Conservation (phyloP, 2,888 invertebrate genomes). For the Lasioglossum figueresi region DNA sequence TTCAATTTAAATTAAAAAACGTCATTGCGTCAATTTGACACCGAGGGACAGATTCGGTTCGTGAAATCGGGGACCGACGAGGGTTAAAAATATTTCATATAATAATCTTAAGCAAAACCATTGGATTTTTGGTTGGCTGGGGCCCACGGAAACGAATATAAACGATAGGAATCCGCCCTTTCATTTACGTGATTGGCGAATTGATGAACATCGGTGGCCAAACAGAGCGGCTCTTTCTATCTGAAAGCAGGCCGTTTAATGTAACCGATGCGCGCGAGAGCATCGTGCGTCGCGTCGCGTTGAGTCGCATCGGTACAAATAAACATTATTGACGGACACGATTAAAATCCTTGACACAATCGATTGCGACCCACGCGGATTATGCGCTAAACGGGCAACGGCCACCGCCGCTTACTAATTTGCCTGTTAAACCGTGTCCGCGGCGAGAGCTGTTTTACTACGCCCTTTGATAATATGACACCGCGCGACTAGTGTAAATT, state of each 20-base stretch:
- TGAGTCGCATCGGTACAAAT: conserved; percentile 20
- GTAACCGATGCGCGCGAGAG: conserved; percentile 7
- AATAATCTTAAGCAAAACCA: too few species aligned
- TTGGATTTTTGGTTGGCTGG: neutral
- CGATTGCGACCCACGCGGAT: conserved; percentile 20
- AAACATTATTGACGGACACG: conserved; percentile 20
- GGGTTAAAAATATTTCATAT: too few species aligned
- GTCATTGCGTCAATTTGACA: too few species aligned
- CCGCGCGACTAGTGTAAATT: conserved; percentile 39
- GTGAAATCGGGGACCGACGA: too few species aligned
- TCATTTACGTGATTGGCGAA: conserved; percentile 10
- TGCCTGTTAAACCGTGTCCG: conserved; percentile 31
- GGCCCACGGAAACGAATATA: neutral
- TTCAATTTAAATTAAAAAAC: too few species aligned
- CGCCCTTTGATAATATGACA: conserved; percentile 39
- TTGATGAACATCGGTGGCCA: neutral
- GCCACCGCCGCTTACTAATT: conserved; percentile 39
- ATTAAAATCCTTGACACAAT: conserved; percentile 36
- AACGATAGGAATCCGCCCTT: neutral
- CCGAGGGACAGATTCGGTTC: too few species aligned
- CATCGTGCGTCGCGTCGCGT: neutral
- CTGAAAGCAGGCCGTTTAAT: neutral
- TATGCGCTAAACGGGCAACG: conserved; percentile 25
- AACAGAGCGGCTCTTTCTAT: neutral
- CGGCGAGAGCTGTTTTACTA: conserved; percentile 32